Percentiles rank a stretch among this genome's conserved stretches.
These are phyloP conservation scores for Thrips palmi DNA, from an alignment of 1,140 invertebrate species.

Conservation along the genomic window DNA sequence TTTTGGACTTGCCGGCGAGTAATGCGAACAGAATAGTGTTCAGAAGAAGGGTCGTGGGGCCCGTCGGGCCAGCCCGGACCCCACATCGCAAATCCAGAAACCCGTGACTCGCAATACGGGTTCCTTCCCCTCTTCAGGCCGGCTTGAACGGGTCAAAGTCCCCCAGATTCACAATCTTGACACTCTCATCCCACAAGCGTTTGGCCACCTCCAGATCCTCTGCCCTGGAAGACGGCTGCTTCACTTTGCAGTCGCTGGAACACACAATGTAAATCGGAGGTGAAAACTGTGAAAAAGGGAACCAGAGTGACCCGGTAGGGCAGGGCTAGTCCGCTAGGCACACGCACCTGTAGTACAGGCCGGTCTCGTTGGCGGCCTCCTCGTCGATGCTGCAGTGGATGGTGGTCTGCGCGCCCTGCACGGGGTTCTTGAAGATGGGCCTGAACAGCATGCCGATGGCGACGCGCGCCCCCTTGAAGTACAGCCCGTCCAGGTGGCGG, in stretches of 20 bases:
- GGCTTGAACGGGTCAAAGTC: background rate
- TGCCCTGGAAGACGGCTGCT: slow-evolving; percentile 23
- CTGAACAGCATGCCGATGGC: slow-evolving; percentile 22
- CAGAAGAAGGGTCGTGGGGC: too few relatives aligned
- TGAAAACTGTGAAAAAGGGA: background rate
- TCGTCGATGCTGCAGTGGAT: slow-evolving; percentile 60
- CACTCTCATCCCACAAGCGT: slow-evolving; percentile 55
- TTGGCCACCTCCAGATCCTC: slow-evolving; percentile 31
- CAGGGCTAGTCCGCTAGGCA: background rate
- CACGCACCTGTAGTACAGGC: slow-evolving; percentile 33
- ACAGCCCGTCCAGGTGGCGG: slow-evolving; percentile 37
- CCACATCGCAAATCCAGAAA: too few relatives aligned
- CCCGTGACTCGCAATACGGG: too few relatives aligned
- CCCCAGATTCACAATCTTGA: slow-evolving; percentile 25
- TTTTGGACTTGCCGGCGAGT: too few relatives aligned
- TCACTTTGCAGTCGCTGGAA: slow-evolving; percentile 36
- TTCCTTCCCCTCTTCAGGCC: too few relatives aligned
- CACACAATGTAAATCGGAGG: slow-evolving; percentile 13
- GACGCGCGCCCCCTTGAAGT: slow-evolving; percentile 32
- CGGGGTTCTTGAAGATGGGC: slow-evolving; percentile 36
- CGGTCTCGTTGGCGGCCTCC: slow-evolving; percentile 37
- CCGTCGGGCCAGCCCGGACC: too few relatives aligned
- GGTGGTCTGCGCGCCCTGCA: slow-evolving; percentile 59
- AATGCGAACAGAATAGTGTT: too few relatives aligned
- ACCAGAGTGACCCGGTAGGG: background rate